Evolutionary conservation across 2,797 vertebrate species (phyloP), one percentile per base, ranked within the genome.

Genomic region (Mormyrops boulengeri): DNA sequence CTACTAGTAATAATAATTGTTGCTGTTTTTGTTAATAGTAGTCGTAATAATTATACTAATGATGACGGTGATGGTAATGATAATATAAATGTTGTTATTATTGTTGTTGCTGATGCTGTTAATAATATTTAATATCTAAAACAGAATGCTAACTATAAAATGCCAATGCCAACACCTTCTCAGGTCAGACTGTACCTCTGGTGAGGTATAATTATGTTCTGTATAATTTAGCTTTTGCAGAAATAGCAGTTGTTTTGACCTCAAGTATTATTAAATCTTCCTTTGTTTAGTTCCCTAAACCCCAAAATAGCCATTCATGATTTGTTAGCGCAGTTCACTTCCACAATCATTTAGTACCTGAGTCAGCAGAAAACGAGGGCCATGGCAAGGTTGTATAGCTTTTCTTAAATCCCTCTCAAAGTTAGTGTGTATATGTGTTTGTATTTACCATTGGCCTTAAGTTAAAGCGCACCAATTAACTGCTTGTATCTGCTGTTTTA

Each of bases 221-320:
- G 34, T 53, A 96, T 97, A 97, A 97, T 97, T 97, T 96, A 97
- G 95, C 95, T 95, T 96, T 96, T 96, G 96, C 96, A 57, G 85
- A 87, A 87, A 60, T 52, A 60, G 53, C 53, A 60, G 53, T 87
- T 38, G 34, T 87, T 87, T 52, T 41, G 30, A 87, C 85, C 49
- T 52, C 14, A 86, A 82, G 49, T 34, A 86, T 86, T 38, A 87
- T 60, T 87, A 60, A 87, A 87, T 57, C 85, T 41, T 38, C 53
- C 52, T 38, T 87, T 60, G 85, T 87, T 87, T 38, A 41, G 85
- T 57, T 53, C 85, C 53, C 85, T n/a, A 60, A 60, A 87, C 19
- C 85, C 85, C 85, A 57, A 87, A 87, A 87, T 87, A 87, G 85
- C 52, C 85, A 22, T 60, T 87, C 19, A 57, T 57, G 85, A 87